Base-by-base conservation (phyloP, 2,113 vertebrate species). In the Macaca mulatta region DNA sequence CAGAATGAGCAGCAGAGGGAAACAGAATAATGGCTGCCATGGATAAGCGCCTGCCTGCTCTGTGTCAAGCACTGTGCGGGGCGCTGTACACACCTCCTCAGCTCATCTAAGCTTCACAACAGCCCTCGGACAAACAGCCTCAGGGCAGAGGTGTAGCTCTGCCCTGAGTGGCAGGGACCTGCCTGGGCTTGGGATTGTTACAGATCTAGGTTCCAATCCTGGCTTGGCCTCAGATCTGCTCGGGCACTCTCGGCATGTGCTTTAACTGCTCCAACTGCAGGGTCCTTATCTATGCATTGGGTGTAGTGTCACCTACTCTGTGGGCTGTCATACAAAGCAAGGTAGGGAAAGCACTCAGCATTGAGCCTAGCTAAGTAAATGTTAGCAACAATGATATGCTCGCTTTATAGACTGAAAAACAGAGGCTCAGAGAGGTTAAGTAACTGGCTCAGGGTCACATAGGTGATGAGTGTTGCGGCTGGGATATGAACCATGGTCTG, bases 31-130 rank as follows among this genome's bases (percentile, higher is more conserved):
- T 7, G 16, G 79, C 8, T 25, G 23, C 4, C 1, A 3, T 25
- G 84, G 64, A 23, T 0, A 72, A 45, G 43, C 1, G 1, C 61
- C n/a, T 27, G 6, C 70, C 30, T 35, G 27, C 38, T 77, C 3
- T 48, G 9, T 0, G 17, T 25, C 2, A 38, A n/a, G 64, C 12
- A 1, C n/a, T 3, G 9, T 2, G 27, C 22, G 3, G 27, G 8
- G 32, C 10, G 5, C 17, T 22, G 43, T 69, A 14, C 32, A 18
- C 0, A 3, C 17, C 4, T 7, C 17, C 5, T 7, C 3, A 25
- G 30, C 61, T 84, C 8, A 1, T 35, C 57, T 67, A 27, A 86
- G 25, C 17, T 20, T 35, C 80, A 84, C 13, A 14, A 32, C 8
- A 35, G 59, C 83, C 20, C 43, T 72, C 9, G 10, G 86, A 23